These are phyloP conservation scores for Lysandra bellargus DNA, from an alignment of 2,888 invertebrate genomes.

Conservation along the genomic window DNA sequence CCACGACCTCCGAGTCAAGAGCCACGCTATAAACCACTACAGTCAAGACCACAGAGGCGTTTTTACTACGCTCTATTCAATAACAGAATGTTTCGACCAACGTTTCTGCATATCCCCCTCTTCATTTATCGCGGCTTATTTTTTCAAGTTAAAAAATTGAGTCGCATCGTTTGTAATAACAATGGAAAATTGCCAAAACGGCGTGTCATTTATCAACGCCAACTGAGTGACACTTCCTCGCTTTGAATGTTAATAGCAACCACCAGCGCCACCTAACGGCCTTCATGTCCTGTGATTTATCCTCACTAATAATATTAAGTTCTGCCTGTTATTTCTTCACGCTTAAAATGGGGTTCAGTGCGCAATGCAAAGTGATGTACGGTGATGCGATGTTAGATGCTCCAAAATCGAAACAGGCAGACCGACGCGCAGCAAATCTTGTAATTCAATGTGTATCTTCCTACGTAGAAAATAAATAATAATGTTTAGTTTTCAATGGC, in stretches of 20 bases:
- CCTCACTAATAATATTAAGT: not conserved
- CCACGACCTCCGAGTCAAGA: too few relatives aligned
- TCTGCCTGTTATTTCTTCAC: not conserved
- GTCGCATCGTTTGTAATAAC: constrained; percentile 32
- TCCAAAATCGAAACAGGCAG: too few relatives aligned
- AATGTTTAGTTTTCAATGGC: too few relatives aligned
- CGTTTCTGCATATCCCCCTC: not conserved
- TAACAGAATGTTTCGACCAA: not conserved
- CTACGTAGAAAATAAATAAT: too few relatives aligned
- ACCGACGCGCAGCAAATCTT: too few relatives aligned
- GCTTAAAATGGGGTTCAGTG: too few relatives aligned
- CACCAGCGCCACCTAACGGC: constrained; percentile 29
- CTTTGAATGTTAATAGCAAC: constrained; percentile 33
- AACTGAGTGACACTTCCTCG: constrained; percentile 30
- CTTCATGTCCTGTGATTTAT: not conserved
- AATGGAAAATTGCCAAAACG: constrained; percentile 35
- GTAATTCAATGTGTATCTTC: too few relatives aligned
- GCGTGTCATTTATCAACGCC: constrained; percentile 33
- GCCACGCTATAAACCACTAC: too few relatives aligned
- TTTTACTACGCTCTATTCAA: not conserved
- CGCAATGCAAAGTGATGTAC: too few relatives aligned
- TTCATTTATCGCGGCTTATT: constrained; percentile 4
- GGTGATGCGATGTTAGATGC: too few relatives aligned
- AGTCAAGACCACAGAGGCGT: too few relatives aligned
- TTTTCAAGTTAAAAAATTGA: constrained; percentile 32